Conservation (phyloP, 2,888 invertebrate species). For the Phrixothrix hirtus region DNA sequence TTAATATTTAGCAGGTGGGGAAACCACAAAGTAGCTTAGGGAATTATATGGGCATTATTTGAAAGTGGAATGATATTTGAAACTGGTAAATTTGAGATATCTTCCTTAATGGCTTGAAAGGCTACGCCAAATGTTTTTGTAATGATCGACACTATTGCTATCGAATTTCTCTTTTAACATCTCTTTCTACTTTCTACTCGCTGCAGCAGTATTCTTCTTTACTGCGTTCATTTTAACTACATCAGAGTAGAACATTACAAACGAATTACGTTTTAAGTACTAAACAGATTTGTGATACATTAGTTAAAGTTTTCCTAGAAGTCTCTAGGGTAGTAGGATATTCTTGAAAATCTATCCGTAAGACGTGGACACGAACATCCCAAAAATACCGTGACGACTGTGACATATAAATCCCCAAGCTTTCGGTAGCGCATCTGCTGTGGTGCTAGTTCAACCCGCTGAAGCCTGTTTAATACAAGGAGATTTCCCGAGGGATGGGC, state of each 20-base stretch:
- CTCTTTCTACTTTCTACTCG: slow-evolving; percentile 1
- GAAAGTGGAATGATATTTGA: slow-evolving; percentile 35
- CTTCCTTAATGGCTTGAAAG: slow-evolving; percentile 35
- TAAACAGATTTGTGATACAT: too few relatives aligned
- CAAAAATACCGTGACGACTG: slow-evolving; percentile 33
- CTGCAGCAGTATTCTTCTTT: background rate
- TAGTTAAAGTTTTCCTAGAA: too few relatives aligned
- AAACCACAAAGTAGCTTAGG: slow-evolving; percentile 31
- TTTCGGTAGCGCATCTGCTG: slow-evolving; percentile 44
- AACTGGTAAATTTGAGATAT: slow-evolving; percentile 37
- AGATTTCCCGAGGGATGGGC: slow-evolving; percentile 48
- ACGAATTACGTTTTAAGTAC: too few relatives aligned
- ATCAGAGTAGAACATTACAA: too few relatives aligned
- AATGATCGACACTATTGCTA: slow-evolving; percentile 25
- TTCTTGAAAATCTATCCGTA: background rate
- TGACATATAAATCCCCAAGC: slow-evolving; percentile 43
- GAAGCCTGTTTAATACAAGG: slow-evolving; percentile 45
- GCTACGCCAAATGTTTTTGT: slow-evolving; percentile 30
- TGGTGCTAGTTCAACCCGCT: slow-evolving; percentile 40
- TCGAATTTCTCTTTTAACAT: slow-evolving; percentile 14
- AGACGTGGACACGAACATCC: slow-evolving; percentile 11
- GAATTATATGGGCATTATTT: slow-evolving; percentile 34
- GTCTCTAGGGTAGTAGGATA: too few relatives aligned
- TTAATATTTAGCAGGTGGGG: slow-evolving; percentile 26
- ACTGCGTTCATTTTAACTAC: too few relatives aligned